Conservation (phyloP, 2,113 vertebrate species). For the Propithecus coquereli region DNA sequence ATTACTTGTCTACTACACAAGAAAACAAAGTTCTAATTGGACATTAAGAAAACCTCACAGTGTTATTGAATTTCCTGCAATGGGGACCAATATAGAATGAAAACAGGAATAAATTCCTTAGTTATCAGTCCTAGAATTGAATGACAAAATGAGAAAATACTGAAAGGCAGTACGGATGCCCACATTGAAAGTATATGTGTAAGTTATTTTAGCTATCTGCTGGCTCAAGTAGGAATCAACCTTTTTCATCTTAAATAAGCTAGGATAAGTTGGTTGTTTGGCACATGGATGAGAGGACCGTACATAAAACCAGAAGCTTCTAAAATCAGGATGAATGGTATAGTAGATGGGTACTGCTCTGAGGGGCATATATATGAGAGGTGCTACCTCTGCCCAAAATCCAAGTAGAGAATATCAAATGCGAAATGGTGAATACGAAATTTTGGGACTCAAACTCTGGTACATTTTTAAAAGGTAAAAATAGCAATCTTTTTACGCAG, state of each 20-base stretch:
- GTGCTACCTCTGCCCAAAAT: background rate
- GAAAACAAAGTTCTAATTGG: background rate
- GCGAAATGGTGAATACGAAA: background rate
- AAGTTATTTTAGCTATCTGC: background rate
- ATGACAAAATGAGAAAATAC: background rate
- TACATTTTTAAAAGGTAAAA: background rate
- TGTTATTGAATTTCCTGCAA: background rate
- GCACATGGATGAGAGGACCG: background rate
- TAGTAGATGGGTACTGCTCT: background rate
- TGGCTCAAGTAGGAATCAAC: background rate
- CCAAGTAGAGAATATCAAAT: background rate
- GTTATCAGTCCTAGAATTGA: background rate
- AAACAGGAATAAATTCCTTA: constrained; percentile 14
- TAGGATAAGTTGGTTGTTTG: background rate
- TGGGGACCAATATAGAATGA: background rate
- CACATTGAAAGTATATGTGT: background rate
- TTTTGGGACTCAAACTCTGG: background rate
- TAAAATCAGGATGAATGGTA: background rate
- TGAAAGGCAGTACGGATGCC: background rate
- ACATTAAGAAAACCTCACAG: background rate
- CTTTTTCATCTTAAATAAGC: constrained; percentile 6
- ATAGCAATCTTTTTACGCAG: background rate
- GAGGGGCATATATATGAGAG: background rate
- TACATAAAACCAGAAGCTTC: background rate
- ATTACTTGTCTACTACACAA: background rate